phyloP scores from a whole-genome alignment of 92 coral and sea anemone genomes.

The Phymanthus crucifer region DNA sequence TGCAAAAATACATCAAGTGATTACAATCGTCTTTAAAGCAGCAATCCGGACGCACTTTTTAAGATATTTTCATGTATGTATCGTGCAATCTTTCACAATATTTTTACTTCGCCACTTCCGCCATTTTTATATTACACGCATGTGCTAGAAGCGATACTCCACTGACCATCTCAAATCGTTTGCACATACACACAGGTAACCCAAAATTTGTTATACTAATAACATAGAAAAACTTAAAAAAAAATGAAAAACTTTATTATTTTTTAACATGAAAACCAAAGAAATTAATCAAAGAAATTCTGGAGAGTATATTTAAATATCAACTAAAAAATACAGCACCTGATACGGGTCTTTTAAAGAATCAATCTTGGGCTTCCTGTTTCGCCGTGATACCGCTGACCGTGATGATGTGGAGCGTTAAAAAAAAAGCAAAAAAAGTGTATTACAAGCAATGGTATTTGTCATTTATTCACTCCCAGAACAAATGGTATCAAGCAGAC shows the following conservation, averaged over 20 bases:
- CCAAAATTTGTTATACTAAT: background rate
- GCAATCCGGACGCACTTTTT: background rate
- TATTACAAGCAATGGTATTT: background rate
- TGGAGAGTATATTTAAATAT: too few species aligned
- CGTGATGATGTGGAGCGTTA: constrained; percentile 22
- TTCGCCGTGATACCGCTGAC: constrained; percentile 16
- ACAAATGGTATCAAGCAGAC: constrained; percentile 9
- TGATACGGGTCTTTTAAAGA: background rate
- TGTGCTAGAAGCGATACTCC: background rate
- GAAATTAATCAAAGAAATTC: too few species aligned
- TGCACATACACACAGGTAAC: constrained; percentile 9
- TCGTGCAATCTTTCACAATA: background rate
- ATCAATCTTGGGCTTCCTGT: constrained; percentile 14
- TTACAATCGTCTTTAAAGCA: background rate
- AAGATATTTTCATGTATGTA: background rate
- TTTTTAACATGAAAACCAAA: too few species aligned
- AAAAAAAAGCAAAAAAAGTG: background rate
- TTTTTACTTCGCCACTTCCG: background rate
- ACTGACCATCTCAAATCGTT: background rate
- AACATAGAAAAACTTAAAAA: background rate
- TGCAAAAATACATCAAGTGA: too few species aligned
- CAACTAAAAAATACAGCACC: background rate
- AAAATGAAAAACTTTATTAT: background rate
- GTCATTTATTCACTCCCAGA: background rate
- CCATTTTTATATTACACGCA: constrained; percentile 10